Evolutionary conservation across 2,113 vertebrate species (phyloP).

Genomic region (Austrofundulus limnaeus): DNA sequence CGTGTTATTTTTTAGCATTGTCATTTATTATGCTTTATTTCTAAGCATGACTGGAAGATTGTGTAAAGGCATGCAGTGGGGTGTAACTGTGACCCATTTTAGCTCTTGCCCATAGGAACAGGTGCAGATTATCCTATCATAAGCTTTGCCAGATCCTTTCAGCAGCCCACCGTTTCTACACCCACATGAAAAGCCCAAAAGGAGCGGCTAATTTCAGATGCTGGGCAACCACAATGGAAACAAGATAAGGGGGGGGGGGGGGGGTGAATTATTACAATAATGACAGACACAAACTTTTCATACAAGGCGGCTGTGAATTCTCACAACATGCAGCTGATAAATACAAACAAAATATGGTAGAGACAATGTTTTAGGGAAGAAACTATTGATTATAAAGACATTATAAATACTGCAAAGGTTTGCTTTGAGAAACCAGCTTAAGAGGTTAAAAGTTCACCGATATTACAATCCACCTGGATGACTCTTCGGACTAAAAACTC

Average conservation of each 20-base stretch:
- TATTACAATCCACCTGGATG: conserved; percentile 31
- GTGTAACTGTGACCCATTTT: conserved; percentile 61
- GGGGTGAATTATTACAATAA: conserved; percentile 23
- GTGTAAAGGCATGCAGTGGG: conserved; percentile 34
- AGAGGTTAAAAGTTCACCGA: conserved; percentile 39
- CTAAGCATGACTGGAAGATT: conserved; percentile 5
- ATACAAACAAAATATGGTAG: not conserved
- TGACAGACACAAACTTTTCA: conserved; percentile 15
- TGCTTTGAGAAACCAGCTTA: conserved; percentile 15
- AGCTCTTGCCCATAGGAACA: conserved; percentile 70
- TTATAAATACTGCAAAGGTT: conserved; percentile 1
- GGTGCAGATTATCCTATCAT: conserved; percentile 76
- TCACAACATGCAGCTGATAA: not conserved
- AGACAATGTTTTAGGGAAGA: not conserved
- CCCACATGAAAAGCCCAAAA: conserved; percentile 67
- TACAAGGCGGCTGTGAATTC: not conserved
- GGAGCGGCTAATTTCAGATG: conserved; percentile 68
- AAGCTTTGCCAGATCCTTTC: conserved; percentile 70
- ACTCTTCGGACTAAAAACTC: conserved; percentile 39
- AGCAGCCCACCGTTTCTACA: conserved; percentile 66
- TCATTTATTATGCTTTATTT: conserved; percentile 2
- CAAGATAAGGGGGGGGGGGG: not conserved
- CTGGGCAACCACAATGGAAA: conserved; percentile 58
- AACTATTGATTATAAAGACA: conserved; percentile 12
- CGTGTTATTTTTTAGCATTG: no score